phyloP scores from a whole-genome alignment of 2,797 vertebrate species.

The Pangasius djambal region DNA sequence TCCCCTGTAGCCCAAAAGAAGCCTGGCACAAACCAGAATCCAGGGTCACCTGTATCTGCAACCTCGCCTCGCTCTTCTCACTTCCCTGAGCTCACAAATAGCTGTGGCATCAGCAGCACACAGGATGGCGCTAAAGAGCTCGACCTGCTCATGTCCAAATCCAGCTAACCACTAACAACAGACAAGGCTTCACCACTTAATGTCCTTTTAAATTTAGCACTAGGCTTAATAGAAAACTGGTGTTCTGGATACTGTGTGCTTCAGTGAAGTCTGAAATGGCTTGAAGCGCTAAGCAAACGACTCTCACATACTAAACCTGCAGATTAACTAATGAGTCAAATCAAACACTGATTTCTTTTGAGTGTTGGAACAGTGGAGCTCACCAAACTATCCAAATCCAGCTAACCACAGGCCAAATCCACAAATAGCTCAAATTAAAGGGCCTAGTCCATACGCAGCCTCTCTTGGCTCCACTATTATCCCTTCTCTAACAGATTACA shows the following conservation, averaged over 20 bases:
- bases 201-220: neutral
- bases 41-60: slow-evolving; percentile 77
- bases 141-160: slow-evolving; percentile 87
- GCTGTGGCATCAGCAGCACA: slow-evolving; percentile 79
- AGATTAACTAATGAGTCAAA: slow-evolving; percentile 2
- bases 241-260: neutral
- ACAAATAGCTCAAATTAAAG: slow-evolving; percentile 2
- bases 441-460: neutral
- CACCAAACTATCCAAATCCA: neutral
- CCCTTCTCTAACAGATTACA: slow-evolving; percentile 2
- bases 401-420: neutral
- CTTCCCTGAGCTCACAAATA: slow-evolving; percentile 82
- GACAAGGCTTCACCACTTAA: neutral
- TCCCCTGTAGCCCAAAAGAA: slow-evolving; percentile 92
- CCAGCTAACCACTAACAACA: slow-evolving; percentile 77
- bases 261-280: neutral
- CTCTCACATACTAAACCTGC: neutral
- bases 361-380: neutral
- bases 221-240: neutral
- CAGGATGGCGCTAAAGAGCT: slow-evolving; percentile 87
- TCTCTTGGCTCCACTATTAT: neutral
- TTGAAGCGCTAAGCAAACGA: neutral
- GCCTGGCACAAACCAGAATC: slow-evolving; percentile 85
- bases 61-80: slow-evolving; percentile 69
- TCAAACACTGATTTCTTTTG: neutral